A percentile compares a stretch with the other conserved stretches of the same genome.
Evolutionary conservation across 2,797 vertebrate genomes (phyloP).

Genomic region (Tapera naevia): DNA sequence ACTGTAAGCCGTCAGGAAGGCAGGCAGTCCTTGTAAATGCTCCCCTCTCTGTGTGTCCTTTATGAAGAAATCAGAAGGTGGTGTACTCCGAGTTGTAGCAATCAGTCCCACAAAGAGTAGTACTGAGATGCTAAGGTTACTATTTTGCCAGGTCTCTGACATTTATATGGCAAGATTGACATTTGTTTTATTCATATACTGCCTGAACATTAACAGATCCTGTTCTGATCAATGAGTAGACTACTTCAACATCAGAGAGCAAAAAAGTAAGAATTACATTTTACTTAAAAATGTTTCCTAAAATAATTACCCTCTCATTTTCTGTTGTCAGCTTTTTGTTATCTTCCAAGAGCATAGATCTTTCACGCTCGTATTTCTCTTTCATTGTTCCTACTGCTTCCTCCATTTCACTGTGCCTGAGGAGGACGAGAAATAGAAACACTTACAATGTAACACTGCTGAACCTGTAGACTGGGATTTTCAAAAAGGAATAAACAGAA

Average conservation of each 20-base stretch:
- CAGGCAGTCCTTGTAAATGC: not conserved
- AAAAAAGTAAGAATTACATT: not conserved
- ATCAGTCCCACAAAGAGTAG: not conserved
- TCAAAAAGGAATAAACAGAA: not conserved
- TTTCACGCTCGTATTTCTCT: conserved; percentile 89
- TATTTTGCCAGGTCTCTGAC: not conserved
- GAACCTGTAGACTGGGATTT: not conserved
- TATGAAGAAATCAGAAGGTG: not conserved
- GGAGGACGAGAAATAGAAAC: not conserved
- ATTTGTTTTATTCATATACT: not conserved
- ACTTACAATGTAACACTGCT: not conserved
- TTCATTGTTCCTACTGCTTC: conserved; percentile 84
- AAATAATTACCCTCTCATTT: conserved; percentile 84
- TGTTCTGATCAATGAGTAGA: not conserved
- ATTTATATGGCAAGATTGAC: not conserved
- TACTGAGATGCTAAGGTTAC: not conserved
- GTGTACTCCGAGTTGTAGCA: not conserved
- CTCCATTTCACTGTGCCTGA: conserved; percentile 89
- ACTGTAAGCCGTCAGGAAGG: not conserved
- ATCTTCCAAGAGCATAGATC: conserved; percentile 85
- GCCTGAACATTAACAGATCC: not conserved
- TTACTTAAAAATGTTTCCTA: not conserved
- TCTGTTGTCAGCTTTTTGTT: conserved; percentile 89
- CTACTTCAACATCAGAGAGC: not conserved
- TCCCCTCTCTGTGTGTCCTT: not conserved